Base-by-base conservation (phyloP, 2,797 vertebrate species). In the Arnoldichthys spilopterus region DNA sequence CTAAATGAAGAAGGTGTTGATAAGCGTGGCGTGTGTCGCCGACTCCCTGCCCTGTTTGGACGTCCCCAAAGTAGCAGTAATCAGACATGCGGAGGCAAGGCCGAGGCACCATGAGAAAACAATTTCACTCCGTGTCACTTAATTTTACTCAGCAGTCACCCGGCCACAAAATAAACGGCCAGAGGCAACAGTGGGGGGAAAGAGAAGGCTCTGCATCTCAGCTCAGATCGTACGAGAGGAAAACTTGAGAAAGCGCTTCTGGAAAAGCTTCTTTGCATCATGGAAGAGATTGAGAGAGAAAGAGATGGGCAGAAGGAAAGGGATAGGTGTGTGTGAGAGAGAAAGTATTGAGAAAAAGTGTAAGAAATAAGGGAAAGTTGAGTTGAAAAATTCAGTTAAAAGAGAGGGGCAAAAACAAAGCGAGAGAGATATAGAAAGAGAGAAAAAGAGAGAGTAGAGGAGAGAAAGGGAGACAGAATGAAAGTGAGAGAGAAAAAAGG, bases 201-300 rank as follows among this genome's bases (percentile, higher is more conserved):
- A 28, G 64, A 13, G 22, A 24, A 37, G 59, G 24, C 32, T 73
- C 76, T 81, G 54, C 62, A 83, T 78, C 72, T 78, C 4, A 9
- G 51, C 63, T 76, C 34, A 54, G 64, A 30, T 26, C 43, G 7
- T 26, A n/a, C 49, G 79, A 75, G 66, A 78, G 56, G 16, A 66
- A 49, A 76, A 76, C 75, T 74, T 66, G 73, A 82, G 71, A 76
- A 72, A 79, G 84, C 76, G 72, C 73, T 74, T 34, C 81, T 73
- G 77, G 74, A 30, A 87, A 81, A 78, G 71, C 51, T 79, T 76
- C 70, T 77, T 16, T 74, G 77, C 84, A 87, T 78, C 72, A 76
- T 74, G 78, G 84, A 74, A 83, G 66, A 7, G 9, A 5, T 2
- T 26, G 70, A 9, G 12, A 15, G 68, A n/a, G 32, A 34, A 28